Evolutionary conservation across 2,888 invertebrate species (phyloP), one percentile per base, ranked within the genome.

Genomic region (Drosophila vallismaia): DNA sequence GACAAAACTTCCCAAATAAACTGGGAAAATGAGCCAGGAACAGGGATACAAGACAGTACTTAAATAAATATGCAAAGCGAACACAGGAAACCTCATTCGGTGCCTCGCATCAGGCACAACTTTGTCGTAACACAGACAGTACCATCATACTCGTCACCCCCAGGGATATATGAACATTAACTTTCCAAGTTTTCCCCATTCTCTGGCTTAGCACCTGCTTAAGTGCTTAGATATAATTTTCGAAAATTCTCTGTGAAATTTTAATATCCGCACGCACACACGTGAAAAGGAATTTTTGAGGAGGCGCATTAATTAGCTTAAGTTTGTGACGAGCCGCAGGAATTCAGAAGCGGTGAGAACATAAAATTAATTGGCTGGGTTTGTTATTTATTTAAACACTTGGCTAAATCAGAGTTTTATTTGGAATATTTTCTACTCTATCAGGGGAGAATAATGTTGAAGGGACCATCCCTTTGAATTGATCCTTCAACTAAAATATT

Each of bases 221-320:
- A 69, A 76, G 70, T 69, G 69, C 86, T 59, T 60, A 9, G 58
- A 62, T 68, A 78, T 72, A 52, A 78, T 85, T 75, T 75, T 51
- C 45, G 28, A 45, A 81, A 75, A 66, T 55, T 76, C 51, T 45
- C 38, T 52, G 71, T 71, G 45, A 64, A 75, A 67, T 82, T 76
- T 53, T 74, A 70, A 78, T 69, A 72, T 56, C 50, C 55, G 24
- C 48, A 42, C 40, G 36, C 46, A 46, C 40, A 68, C 49, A 63
- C 60, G 29, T 44, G 33, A n/a, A 14, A 51, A 33, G n/a, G 40
- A 40, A 52, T 56, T 63, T 76, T 55, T 58, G 57, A 72, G 75
- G 71, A 66, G 51, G 74, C 48, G 26, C 56, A 67, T 75, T 84
- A 84, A 79, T 84, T 80, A 72, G 79, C 74, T 78, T 50, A 71